phyloP scores from a whole-genome alignment of 2,797 vertebrate genomes.

The Masticophis lateralis region DNA sequence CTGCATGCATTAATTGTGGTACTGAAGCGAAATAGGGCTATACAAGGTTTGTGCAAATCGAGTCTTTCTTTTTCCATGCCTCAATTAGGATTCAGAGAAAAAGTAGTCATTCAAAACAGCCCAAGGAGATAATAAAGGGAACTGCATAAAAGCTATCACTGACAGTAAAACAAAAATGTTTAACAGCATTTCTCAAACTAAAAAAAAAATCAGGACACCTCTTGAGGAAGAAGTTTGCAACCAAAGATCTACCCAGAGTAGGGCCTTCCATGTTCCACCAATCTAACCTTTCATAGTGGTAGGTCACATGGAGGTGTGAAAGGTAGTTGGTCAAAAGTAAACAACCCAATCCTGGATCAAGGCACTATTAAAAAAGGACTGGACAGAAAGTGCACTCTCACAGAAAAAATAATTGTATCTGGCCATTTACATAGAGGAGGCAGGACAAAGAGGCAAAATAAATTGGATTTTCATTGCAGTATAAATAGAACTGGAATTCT shows the following conservation, averaged over 20 bases:
- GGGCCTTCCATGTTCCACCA: neutral
- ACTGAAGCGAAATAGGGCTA: neutral
- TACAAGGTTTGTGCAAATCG: neutral
- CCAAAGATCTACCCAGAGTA: neutral
- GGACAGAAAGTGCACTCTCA: neutral
- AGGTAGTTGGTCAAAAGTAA: neutral
- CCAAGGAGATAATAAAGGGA: neutral
- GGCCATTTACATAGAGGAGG: neutral
- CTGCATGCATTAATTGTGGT: neutral
- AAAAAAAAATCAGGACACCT: neutral
- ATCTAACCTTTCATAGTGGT: neutral
- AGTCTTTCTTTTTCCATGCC: neutral
- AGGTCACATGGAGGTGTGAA: neutral
- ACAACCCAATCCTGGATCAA: neutral
- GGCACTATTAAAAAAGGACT: neutral
- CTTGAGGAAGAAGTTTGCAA: neutral
- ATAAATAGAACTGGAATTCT: neutral
- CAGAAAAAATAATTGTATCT: neutral
- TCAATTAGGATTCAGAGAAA: neutral
- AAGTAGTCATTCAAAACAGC: neutral
- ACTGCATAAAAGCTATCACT: neutral
- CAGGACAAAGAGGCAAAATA: neutral
- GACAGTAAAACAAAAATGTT: neutral
- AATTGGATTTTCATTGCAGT: neutral
- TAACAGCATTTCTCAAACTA: neutral